phyloP scores from a whole-genome alignment of 2,113 vertebrate species.

The Microtus oregoni region DNA sequence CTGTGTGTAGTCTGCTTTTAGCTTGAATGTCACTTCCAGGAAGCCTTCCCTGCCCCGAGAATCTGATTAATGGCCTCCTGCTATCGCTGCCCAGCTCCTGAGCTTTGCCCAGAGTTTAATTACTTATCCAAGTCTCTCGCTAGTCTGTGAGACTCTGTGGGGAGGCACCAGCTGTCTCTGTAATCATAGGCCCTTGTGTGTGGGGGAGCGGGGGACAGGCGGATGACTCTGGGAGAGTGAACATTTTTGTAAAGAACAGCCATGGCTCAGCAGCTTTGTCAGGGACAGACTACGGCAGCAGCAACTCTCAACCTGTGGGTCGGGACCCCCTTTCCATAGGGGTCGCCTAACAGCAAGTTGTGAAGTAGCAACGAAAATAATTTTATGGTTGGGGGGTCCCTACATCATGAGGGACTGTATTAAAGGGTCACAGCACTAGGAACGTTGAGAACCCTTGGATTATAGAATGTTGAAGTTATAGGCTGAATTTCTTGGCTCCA shows the following conservation, averaged over 20 bases:
- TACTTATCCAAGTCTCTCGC: background rate
- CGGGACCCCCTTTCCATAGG: too few species aligned
- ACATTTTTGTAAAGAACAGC: background rate
- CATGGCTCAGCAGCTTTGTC: background rate
- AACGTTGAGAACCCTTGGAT: background rate
- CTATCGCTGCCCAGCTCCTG: background rate
- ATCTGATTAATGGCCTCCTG: constrained; percentile 7
- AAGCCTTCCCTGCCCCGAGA: background rate
- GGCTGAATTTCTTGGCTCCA: background rate
- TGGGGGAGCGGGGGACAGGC: too few species aligned
- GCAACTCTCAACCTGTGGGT: background rate
- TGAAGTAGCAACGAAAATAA: background rate
- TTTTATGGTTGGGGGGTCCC: background rate
- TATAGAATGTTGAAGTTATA: background rate
- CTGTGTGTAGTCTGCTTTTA: constrained; percentile 45
- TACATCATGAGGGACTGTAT: background rate
- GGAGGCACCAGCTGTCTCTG: background rate
- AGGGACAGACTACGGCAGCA: background rate
- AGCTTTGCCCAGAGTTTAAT: background rate
- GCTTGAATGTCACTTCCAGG: constrained; percentile 53
- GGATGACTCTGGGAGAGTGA: background rate
- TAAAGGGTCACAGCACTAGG: background rate
- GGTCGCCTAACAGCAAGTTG: background rate
- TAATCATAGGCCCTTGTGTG: background rate
- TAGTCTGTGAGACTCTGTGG: background rate